Conservation (phyloP, 2,888 invertebrate species). For the Sarcophaga variegata region DNA sequence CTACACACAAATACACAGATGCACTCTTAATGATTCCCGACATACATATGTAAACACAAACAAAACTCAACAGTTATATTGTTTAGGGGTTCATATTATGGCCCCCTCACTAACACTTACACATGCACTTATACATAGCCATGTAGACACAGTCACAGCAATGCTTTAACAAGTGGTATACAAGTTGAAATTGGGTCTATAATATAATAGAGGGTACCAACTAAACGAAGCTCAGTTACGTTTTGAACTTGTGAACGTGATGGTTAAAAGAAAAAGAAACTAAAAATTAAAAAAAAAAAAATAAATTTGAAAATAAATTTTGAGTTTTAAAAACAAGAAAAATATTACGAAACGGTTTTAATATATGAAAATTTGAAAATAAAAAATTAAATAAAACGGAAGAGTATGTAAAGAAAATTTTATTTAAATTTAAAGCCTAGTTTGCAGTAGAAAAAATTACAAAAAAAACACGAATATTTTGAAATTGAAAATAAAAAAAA, state of each 20-base stretch:
- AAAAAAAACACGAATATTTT: constrained; percentile 1
- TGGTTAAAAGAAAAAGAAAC: constrained; percentile 21
- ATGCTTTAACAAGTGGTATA: neutral
- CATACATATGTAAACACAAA: neutral
- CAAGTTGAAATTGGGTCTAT: constrained; percentile 48
- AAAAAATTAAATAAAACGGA: constrained; percentile 38
- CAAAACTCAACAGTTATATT: constrained; percentile 11
- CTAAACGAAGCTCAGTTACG: constrained; percentile 62
- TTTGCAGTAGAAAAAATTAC: constrained; percentile 18
- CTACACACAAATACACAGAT: neutral
- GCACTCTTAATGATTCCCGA: neutral
- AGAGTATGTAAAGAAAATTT: constrained; percentile 57
- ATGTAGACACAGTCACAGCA: neutral
- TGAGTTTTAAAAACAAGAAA: neutral
- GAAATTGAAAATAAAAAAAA: constrained; percentile 4
- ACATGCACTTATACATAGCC: neutral
- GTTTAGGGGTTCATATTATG: neutral
- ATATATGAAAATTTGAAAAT: neutral
- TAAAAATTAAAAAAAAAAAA: neutral
- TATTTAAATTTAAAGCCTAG: neutral
- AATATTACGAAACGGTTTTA: neutral
- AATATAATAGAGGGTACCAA: constrained; percentile 58
- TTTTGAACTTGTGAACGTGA: constrained; percentile 60
- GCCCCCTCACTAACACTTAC: neutral
- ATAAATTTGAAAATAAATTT: neutral